phyloP scores from a whole-genome alignment of 2,113 vertebrate species.

The Tetrax tetrax region DNA sequence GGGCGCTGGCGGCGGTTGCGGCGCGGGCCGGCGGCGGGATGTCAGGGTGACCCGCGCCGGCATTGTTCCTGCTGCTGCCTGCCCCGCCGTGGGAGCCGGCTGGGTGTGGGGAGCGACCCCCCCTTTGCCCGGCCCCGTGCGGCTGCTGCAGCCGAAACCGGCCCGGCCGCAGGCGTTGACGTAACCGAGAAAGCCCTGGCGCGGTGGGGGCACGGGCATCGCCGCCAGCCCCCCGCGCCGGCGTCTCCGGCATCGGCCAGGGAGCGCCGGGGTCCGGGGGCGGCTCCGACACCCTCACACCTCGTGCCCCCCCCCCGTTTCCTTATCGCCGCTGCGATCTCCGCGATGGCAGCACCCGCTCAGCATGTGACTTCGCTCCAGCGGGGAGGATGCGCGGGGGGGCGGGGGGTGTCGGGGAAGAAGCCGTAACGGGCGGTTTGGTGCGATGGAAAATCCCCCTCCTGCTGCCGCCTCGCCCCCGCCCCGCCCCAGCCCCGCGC shows the following conservation, averaged over 20 bases:
- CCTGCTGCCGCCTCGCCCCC: neutral
- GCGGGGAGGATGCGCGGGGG: conserved; percentile 37
- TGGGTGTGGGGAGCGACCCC: conserved; percentile 58
- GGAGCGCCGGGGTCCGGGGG: neutral
- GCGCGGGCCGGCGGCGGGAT: neutral
- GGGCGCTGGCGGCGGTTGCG: neutral
- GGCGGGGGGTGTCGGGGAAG: conserved; percentile 9
- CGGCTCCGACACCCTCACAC: neutral
- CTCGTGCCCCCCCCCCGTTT: neutral
- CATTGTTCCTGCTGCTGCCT: neutral
- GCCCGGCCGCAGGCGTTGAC: neutral
- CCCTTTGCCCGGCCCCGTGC: neutral
- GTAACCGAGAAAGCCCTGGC: neutral
- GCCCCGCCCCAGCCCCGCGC: neutral
- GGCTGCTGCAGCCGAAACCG: neutral
- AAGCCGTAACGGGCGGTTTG: neutral
- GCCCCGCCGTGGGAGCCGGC: neutral
- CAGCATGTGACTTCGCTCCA: conserved; percentile 42
- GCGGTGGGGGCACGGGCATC: neutral
- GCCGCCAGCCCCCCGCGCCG: accelerated
- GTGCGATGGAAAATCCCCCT: conserved; percentile 51
- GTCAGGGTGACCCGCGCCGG: conserved; percentile 42
- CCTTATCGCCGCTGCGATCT: conserved; percentile 56
- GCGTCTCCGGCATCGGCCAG: neutral
- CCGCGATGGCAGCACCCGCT: conserved; percentile 30